Evolutionary conservation across 2,797 vertebrate genomes (phyloP).

Genomic region (Knipowitschia caucasica): DNA sequence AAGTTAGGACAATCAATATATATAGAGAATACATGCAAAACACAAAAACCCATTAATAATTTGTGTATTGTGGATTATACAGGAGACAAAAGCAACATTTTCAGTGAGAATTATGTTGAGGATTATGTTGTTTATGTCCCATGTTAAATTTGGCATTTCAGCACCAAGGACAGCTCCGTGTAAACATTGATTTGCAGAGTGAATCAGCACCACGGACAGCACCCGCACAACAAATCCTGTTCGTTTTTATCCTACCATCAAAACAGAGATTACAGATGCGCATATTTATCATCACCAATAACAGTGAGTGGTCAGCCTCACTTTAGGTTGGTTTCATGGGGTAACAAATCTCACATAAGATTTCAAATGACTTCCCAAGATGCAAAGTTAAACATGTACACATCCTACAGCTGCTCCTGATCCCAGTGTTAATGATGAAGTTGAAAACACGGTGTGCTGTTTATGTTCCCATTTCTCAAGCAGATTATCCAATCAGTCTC

Average conservation of each 20-base stretch:
- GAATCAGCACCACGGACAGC: constrained; percentile 14
- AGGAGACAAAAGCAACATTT: not conserved
- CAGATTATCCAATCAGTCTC: no score
- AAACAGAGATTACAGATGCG: not conserved
- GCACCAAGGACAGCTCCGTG: constrained; percentile 4
- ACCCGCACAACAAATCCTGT: not conserved
- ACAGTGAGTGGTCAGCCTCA: constrained; percentile 10
- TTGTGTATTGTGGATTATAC: not conserved
- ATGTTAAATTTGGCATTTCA: not conserved
- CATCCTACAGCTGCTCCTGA: no score
- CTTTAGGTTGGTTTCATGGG: constrained; percentile 24
- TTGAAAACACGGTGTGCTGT: no score
- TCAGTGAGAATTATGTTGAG: not conserved
- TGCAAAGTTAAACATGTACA: no score
- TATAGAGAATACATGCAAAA: no score
- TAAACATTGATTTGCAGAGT: not conserved
- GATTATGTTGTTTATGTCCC: not conserved
- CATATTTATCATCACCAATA: not conserved
- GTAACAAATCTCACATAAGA: no score
- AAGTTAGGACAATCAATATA: no score
- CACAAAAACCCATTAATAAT: no score
- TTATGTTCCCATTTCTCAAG: no score
- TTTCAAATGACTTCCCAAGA: no score
- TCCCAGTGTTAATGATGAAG: no score
- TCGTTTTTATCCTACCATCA: not conserved